Conservation (phyloP, 2,113 vertebrate species). For the Ictidomys tridecemlineatus region DNA sequence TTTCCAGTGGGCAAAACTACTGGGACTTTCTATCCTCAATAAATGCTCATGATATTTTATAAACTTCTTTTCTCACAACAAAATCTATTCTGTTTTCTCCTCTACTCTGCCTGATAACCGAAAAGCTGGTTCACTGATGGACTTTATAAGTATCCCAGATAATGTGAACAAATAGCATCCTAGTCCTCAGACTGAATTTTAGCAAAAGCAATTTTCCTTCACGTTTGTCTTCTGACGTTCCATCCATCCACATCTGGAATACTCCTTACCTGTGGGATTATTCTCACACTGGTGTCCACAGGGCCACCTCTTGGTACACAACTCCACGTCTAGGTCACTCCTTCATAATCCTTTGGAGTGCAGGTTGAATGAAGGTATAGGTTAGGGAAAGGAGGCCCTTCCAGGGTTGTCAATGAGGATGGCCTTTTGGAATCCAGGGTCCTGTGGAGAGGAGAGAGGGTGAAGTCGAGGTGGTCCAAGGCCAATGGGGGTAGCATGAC, state of each 20-base stretch:
- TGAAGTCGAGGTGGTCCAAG: not conserved
- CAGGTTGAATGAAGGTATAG: not conserved
- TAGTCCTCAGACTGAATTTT: not conserved
- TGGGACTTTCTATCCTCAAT: not conserved
- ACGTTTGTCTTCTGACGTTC: not conserved
- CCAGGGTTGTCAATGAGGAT: not conserved
- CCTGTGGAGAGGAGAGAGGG: not conserved
- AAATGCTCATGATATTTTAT: not conserved
- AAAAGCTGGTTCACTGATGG: not conserved
- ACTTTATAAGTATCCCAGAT: not conserved
- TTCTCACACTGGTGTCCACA: not conserved
- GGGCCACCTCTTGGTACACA: not conserved
- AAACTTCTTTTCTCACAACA: not conserved
- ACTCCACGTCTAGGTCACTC: not conserved
- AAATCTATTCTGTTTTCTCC: not conserved
- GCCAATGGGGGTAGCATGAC: rapidly evolving
- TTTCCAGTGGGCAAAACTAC: not conserved
- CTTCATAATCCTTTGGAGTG: not conserved
- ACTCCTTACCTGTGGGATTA: not conserved
- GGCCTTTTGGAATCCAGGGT: not conserved
- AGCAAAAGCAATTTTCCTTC: not conserved
- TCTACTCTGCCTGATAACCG: not conserved
- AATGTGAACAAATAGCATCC: not conserved
- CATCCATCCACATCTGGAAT: not conserved
- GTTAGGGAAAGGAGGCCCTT: not conserved